phyloP scores from a whole-genome alignment of 2,113 vertebrate species.

The Phyllostomus discolor region DNA sequence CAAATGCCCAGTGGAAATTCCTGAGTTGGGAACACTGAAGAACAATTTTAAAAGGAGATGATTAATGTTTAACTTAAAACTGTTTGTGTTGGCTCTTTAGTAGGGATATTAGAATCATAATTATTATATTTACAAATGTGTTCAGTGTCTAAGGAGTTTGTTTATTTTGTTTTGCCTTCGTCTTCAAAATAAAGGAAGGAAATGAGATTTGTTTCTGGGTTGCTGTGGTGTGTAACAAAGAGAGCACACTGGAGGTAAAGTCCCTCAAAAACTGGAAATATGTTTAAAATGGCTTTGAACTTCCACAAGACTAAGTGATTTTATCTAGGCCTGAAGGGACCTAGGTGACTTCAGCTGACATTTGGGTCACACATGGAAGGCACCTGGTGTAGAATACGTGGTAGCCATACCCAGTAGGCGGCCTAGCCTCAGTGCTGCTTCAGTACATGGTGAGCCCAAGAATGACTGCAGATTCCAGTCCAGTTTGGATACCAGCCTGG shows the following conservation, averaged over 20 bases:
- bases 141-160: not conserved
- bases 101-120: slow-evolving; percentile 20
- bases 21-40: not conserved
- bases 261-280: not conserved
- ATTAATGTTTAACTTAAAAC: not conserved
- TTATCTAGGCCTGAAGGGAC: not conserved
- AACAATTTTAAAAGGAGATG: not conserved
- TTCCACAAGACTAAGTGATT: not conserved
- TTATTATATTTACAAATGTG: slow-evolving; percentile 21
- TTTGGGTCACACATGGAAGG: not conserved
- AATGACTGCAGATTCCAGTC: not conserved
- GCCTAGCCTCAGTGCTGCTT: not conserved
- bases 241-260: not conserved
- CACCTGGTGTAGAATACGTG: not conserved
- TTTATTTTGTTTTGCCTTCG: slow-evolving; percentile 48
- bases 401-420: not conserved
- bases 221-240: not conserved
- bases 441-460: not conserved
- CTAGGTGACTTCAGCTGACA: not conserved
- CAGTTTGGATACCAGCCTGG: not conserved
- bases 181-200: slow-evolving; percentile 33
- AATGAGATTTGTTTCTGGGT: not conserved
- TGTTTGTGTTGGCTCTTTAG: not conserved
- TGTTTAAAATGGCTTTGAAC: not conserved
- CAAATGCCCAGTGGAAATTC: not conserved